A percentile compares a stretch with the other conserved stretches of the same genome.
Conservation (phyloP, 2,888 invertebrate genomes). For the Acleris sparsana region DNA sequence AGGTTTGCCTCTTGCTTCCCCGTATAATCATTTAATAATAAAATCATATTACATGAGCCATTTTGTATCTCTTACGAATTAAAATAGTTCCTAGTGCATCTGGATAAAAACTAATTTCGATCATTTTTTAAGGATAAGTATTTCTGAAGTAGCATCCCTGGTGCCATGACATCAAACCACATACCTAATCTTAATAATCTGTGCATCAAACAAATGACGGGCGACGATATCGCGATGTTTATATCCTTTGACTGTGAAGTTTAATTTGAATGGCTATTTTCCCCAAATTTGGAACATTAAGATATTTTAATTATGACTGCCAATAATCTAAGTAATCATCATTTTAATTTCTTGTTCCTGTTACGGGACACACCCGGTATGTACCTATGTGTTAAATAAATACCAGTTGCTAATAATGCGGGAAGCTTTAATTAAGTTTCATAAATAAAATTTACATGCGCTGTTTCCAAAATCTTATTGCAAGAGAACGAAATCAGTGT, state of each 20-base stretch:
- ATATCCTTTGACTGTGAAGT: neutral
- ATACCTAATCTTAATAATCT: too few relatives aligned
- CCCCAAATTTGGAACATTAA: neutral
- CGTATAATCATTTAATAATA: too few relatives aligned
- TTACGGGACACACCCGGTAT: too few relatives aligned
- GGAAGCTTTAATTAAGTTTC: too few relatives aligned
- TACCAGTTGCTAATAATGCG: too few relatives aligned
- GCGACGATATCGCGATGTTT: neutral
- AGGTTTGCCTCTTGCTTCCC: conserved; percentile 1
- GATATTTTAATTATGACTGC: too few relatives aligned
- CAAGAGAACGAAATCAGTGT: too few relatives aligned
- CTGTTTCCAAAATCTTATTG: too few relatives aligned
- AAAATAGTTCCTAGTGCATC: neutral
- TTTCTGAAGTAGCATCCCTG: neutral
- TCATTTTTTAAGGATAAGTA: neutral
- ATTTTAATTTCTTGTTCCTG: too few relatives aligned
- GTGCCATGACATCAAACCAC: neutral
- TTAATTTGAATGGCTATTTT: neutral
- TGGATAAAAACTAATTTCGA: neutral
- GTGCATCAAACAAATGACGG: neutral
- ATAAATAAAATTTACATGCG: too few relatives aligned
- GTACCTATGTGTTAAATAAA: too few relatives aligned
- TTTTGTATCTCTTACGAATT: neutral
- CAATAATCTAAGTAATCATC: too few relatives aligned
- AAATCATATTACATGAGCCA: neutral